Conservation (phyloP, 2,888 invertebrate genomes). For the Luperina nickerlii region DNA sequence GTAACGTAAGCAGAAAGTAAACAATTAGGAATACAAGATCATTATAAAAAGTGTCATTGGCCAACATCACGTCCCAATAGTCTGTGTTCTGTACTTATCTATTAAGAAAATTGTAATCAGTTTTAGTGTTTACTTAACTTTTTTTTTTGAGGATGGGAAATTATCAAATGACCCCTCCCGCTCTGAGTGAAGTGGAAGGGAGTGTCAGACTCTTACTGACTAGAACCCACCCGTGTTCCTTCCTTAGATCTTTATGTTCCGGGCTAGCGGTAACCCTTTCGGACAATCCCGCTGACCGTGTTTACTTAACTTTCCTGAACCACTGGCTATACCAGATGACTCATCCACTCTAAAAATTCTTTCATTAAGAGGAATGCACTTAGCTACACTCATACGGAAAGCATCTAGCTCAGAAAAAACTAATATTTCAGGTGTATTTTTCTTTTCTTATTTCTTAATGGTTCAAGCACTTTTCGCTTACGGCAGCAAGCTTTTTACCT, state of each 20-base stretch:
- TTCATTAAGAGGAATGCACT: slow-evolving; percentile 45
- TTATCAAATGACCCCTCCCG: too few relatives aligned
- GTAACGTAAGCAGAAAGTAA: too few relatives aligned
- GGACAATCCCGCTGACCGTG: too few relatives aligned
- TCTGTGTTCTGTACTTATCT: too few relatives aligned
- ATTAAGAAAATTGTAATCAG: neutral
- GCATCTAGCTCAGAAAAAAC: slow-evolving; percentile 19
- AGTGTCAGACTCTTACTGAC: too few relatives aligned
- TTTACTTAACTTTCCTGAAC: neutral
- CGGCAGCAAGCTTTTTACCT: neutral
- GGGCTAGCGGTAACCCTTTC: too few relatives aligned
- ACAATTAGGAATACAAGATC: neutral
- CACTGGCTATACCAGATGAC: neutral
- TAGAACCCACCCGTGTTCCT: too few relatives aligned
- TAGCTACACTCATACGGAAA: slow-evolving; percentile 32
- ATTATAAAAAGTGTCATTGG: neutral
- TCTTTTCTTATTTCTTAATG: slow-evolving; percentile 31
- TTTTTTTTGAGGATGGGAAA: too few relatives aligned
- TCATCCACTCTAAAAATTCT: slow-evolving; percentile 32
- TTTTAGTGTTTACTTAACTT: neutral
- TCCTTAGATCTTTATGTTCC: too few relatives aligned
- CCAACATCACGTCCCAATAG: too few relatives aligned
- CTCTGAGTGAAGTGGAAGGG: too few relatives aligned
- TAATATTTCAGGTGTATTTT: slow-evolving; percentile 50
- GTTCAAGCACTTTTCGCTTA: slow-evolving; percentile 13